Conservation (phyloP, 2,113 vertebrate genomes). For the Oryzias curvinotus region DNA sequence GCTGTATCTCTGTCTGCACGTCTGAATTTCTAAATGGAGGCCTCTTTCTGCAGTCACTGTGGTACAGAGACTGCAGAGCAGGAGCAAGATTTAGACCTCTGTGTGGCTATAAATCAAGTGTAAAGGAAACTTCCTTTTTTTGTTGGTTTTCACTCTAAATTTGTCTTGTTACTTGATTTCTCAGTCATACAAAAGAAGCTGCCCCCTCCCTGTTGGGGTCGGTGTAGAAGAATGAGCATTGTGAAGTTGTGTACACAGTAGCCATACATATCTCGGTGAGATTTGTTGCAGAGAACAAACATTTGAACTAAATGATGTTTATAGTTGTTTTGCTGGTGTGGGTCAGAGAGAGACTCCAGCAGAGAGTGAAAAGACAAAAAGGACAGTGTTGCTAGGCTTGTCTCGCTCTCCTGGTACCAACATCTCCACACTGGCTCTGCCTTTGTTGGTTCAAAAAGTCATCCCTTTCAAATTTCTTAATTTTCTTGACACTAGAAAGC, state of each 20-base stretch:
- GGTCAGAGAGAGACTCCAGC: slow-evolving; percentile 59
- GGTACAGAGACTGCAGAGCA: neutral
- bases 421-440: slow-evolving; percentile 55
- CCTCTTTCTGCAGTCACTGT: neutral
- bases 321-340: slow-evolving; percentile 54
- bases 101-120: slow-evolving; percentile 1
- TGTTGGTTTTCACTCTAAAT: neutral
- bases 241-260: slow-evolving; percentile 37
- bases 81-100: neutral
- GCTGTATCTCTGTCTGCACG: slow-evolving; percentile 17
- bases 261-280: slow-evolving; percentile 28
- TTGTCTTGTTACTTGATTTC: neutral
- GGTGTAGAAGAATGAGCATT: slow-evolving; percentile 52
- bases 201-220: slow-evolving; percentile 8
- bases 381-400: slow-evolving; percentile 60
- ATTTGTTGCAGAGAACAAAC: slow-evolving; percentile 47
- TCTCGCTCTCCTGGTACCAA: slow-evolving; percentile 67
- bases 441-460: slow-evolving; percentile 43
- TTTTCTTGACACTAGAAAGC: slow-evolving; percentile 9
- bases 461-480: slow-evolving; percentile 9
- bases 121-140: neutral
- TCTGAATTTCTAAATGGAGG: slow-evolving; percentile 23
- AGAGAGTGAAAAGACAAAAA: slow-evolving; percentile 52
- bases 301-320: slow-evolving; percentile 39
- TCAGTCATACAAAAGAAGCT: slow-evolving; percentile 1